phyloP scores from a whole-genome alignment of 2,113 vertebrate species.

The Aspiorhynchus laticeps region DNA sequence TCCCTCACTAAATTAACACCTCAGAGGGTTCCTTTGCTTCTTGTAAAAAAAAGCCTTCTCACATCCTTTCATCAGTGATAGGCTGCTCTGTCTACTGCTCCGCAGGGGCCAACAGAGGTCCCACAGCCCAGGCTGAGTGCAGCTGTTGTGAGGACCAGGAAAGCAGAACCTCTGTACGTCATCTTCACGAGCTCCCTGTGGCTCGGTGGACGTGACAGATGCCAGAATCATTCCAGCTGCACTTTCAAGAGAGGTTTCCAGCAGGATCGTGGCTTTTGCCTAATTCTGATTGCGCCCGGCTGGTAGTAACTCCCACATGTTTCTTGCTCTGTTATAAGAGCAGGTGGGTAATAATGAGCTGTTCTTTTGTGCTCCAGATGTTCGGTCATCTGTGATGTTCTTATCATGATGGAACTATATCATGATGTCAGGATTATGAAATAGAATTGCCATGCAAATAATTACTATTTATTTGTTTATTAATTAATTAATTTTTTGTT shows the following conservation, averaged over 20 bases:
- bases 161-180: slow-evolving; percentile 47
- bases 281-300: not conserved
- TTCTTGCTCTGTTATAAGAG: not conserved
- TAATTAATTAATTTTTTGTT: too few relatives aligned
- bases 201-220: slow-evolving; percentile 47
- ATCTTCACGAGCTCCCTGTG: slow-evolving; percentile 43
- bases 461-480: not conserved
- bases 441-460: not conserved
- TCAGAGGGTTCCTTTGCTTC: not conserved
- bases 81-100: slow-evolving; percentile 10
- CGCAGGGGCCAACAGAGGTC: slow-evolving; percentile 11
- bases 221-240: slow-evolving; percentile 21
- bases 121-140: slow-evolving; percentile 42
- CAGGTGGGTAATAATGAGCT: slow-evolving; percentile 22
- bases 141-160: slow-evolving; percentile 38
- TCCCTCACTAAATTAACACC: not conserved
- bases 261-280: slow-evolving; percentile 35
- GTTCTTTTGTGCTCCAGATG: not conserved
- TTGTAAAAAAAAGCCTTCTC: not conserved
- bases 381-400: not conserved
- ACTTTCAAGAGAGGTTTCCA: not conserved
- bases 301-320: slow-evolving; percentile 22
- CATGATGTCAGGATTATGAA: too few relatives aligned
- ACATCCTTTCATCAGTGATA: not conserved
- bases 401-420: not conserved